Conservation (phyloP, 2,113 vertebrate species). For the rat (Rattus norvegicus) region DNA sequence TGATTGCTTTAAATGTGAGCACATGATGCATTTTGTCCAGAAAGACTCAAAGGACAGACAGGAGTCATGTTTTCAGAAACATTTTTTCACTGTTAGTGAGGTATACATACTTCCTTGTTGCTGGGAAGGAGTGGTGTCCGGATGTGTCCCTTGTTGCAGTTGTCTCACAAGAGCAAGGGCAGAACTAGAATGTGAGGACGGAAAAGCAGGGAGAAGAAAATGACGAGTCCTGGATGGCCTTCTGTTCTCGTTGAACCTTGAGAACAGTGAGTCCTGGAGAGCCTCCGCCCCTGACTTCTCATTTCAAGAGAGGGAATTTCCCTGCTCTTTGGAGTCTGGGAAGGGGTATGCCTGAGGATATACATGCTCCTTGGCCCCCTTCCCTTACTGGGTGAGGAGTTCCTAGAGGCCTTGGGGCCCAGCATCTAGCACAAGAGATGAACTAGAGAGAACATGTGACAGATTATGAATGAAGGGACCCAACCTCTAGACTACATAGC, state of each 20-base stretch:
- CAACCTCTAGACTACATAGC: not conserved
- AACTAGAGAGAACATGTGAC: not conserved
- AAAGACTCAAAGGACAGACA: not conserved
- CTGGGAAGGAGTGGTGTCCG: not conserved
- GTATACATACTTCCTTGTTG: not conserved
- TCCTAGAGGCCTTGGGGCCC: not conserved
- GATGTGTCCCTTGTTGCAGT: rapidly evolving
- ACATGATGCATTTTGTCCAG: not conserved
- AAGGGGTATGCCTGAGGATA: not conserved
- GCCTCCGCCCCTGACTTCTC: not conserved
- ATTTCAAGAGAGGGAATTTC: not conserved
- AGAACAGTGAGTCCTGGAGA: not conserved
- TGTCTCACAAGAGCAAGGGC: not conserved
- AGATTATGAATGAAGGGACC: not conserved
- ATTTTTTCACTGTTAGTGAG: not conserved
- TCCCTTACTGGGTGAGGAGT: not conserved
- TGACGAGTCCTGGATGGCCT: not conserved
- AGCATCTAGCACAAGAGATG: not conserved
- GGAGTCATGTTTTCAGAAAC: not conserved
- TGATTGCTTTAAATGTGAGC: not conserved
- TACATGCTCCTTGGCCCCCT: not conserved
- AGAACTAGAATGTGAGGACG: not conserved
- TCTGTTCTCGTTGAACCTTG: not conserved
- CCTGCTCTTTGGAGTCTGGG: not conserved
- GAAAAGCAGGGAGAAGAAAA: not conserved